Base-by-base conservation (phyloP, 1,140 invertebrate species). In the Ephestia elutella region DNA sequence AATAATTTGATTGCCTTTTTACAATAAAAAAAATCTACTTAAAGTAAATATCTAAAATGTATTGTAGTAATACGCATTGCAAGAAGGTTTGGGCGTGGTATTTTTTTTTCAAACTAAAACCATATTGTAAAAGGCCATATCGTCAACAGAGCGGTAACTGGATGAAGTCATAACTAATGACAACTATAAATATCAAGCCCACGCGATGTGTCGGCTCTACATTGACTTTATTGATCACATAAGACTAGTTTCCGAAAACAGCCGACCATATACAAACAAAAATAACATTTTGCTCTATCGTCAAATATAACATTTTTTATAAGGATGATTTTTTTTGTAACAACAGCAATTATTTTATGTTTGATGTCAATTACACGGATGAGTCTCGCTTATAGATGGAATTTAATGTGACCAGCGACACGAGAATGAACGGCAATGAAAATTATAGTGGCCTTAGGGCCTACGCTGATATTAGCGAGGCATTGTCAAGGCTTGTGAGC, bases 121-220 rank as follows among this genome's bases (percentile, higher is more conserved):
- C 38, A 44, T 44, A 44, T 4, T 4, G 38, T 44, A 44, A 44
- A 44, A 44, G 38, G 38, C n/a, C 38, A 59, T 53, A 71, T 75
- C 61, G 65, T 73, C 65, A 74, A 76, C 62, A 71, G 44, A 50
- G 49, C 49, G 17, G 30, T 62, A 67, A 68, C 59, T 30, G 63
- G 78, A 78, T 86, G 79, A 86, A 78, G 78, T 86, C 82, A 85
- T 80, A 78, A 71, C 68, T 66, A 66, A 68, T 59, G 70, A 70
- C 69, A 69, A 65, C 71, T 76, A 77, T 77, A 80, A 83, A 79
- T 80, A 75, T 63, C 21, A 65, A 64, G 49, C 80, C 75, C 73
- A 81, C 80, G 62, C 75, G 69, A 70, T 63, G 63, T 71, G 63
- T 71, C 70, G 44, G 60, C 63, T 59, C 66, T 63, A 68, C 60